Base-by-base conservation (phyloP, 2,888 invertebrate genomes). In the Andrena fulva region DNA sequence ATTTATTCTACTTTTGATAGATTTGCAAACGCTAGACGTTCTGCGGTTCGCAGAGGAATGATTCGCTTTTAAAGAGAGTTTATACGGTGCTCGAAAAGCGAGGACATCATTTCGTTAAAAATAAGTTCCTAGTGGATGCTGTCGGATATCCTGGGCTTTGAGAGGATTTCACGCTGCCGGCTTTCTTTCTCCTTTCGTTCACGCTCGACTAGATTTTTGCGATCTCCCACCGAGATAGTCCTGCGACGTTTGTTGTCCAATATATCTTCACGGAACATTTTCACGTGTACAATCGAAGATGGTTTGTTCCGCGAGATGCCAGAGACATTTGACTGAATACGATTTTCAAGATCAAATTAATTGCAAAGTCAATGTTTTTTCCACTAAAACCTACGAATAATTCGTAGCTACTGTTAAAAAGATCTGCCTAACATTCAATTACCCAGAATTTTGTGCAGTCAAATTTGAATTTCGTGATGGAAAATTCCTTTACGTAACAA, bases 61-160 rank as follows among this genome's bases (percentile, higher is more conserved):
- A n/a, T 31, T n/a, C 31, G 29, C 62, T 29, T 62, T 62, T 31
- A 31, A 62, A 64, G 24, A 35, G 63, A 64, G 12, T 35, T 35
- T 24, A 42, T 64, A 24, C 24, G 7, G 42, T 42, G 42, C 24
- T 12, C 7, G 20, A 24, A 64, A 64, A 64, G 20, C 35, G 67
- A 54, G 68, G 24, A 73, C 92, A 92, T 91, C 93, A 94, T 94
- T 94, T 94, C 94, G 94, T 94, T 94, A 94, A 94, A 94, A 94
- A 94, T 94, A 94, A 94, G 94, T 94, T 94, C 94, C 92, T 62
- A 62, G 24, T 24, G 42, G 63, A 42, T 64, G 35, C 42, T 10
- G 89, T 92, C 91, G 94, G 94, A 94, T 94, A 94, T 94, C 92
- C 90, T 90, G 93, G 93, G 94, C 94, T 94, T 94, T 92, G 92